Evolutionary conservation across 2,888 invertebrate species (phyloP), one percentile per base, ranked within the genome.

Genomic region (Cheilosia variabilis): DNA sequence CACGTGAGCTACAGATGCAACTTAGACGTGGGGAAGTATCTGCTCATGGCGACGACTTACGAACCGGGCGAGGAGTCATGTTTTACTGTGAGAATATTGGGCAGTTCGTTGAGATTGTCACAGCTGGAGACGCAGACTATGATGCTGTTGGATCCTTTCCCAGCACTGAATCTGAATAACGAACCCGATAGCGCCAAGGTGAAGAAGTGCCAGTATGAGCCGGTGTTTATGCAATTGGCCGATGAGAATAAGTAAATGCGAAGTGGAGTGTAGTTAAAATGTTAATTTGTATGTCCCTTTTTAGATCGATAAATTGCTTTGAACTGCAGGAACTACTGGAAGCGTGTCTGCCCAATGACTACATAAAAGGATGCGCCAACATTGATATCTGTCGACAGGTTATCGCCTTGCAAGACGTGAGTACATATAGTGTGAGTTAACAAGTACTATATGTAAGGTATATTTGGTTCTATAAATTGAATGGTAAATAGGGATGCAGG

Each of bases 311-410:
- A 31, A 97, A 97, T 89, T 96, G 97, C 4, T 98, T 98, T 90
- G 98, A 98, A 91, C 93, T 98, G 5, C 97, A 98, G 91, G 98
- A 98, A 90, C 92, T 98, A 19, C 92, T 98, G 34, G 98, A 98
- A 89, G 97, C 96, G 1, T 98, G 98, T 91, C 93, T 98, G 76
- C 98, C 98, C 0, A 98, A 98, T 91, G 98, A 98, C 93, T 98
- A 98, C 89, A 97, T 98, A 88, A 98, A 98, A 90, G 98, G 98
- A 89, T 98, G 98, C 91, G 97, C 98, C 1, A 97, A 96, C 17
- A 95, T 98, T 89, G 98, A 98, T 91, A 97, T 98, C 1, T 98
- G 98, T 90, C 94, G 97, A 79, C 97, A 98, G 92, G 97, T 98
- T 9, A 96, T 98, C 22, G 93, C 98, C 1, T 95, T 97, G 7